Conservation (phyloP, 2,888 invertebrate genomes). For the Diachrysia chrysitis region DNA sequence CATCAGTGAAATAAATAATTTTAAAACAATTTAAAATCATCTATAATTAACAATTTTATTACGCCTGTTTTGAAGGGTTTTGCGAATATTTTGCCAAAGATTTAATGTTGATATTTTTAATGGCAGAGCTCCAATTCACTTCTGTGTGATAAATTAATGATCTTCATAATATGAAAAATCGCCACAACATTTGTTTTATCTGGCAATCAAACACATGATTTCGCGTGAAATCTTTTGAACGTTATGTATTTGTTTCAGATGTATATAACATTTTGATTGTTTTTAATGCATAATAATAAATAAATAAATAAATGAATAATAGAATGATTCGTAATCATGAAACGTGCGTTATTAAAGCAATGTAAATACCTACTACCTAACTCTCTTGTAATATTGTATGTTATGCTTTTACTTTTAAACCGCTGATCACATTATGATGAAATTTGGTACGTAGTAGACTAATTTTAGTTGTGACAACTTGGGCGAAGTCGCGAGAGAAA, state of each 20-base stretch:
- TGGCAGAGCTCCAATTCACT: neutral
- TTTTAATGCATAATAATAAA: neutral
- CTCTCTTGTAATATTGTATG: no score
- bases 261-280: neutral
- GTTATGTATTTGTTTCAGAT: neutral
- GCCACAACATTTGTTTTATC: conserved; percentile 1
- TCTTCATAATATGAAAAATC: conserved; percentile 3
- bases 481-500: no score
- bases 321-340: no score
- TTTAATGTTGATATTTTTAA: neutral
- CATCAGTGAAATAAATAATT: no score
- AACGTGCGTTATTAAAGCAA: no score
- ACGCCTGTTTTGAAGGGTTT: neutral
- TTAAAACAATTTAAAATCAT: no score
- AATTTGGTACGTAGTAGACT: no score
- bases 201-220: conserved; percentile 1
- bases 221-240: neutral
- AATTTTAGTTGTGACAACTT: no score
- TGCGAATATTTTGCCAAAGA: neutral
- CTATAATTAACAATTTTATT: neutral
- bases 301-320: neutral
- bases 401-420: no score
- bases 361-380: no score
- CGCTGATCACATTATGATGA: no score
- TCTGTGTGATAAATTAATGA: neutral